Evolutionary conservation across 2,113 vertebrate genomes (phyloP).

Genomic region (Pantherophis guttatus): DNA sequence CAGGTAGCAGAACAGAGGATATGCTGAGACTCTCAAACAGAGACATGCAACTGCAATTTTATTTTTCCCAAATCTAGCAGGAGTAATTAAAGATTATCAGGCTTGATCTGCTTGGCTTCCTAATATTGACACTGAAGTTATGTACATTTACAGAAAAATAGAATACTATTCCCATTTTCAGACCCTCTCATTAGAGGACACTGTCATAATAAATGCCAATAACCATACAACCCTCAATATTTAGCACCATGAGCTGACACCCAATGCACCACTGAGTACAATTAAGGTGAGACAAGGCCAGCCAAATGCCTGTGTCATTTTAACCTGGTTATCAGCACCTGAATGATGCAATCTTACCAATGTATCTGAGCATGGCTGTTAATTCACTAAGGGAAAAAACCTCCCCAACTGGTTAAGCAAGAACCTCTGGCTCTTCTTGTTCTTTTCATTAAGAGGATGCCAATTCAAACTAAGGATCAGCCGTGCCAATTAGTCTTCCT

Average conservation of each 20-base stretch:
- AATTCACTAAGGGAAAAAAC: background rate
- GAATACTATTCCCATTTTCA: background rate
- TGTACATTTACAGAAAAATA: background rate
- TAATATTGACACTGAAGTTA: background rate
- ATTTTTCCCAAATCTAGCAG: background rate
- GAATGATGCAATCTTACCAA: background rate
- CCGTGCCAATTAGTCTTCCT: background rate
- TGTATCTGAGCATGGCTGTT: background rate
- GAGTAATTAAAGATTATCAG: background rate
- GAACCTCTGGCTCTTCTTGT: background rate
- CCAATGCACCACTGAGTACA: background rate
- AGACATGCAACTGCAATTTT: background rate
- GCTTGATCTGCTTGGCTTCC: background rate
- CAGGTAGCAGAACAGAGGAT: background rate
- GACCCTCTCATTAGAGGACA: background rate
- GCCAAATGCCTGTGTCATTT: constrained; percentile 3
- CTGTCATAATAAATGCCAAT: background rate
- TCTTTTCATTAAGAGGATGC: background rate
- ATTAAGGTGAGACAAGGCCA: background rate
- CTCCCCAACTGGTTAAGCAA: background rate
- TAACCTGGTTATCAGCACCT: background rate
- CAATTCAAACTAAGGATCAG: background rate
- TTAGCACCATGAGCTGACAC: background rate
- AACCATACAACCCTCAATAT: background rate
- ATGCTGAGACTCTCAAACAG: background rate